phyloP scores from a whole-genome alignment of 2,888 invertebrate species.

The Cryptocephalus primarius region DNA sequence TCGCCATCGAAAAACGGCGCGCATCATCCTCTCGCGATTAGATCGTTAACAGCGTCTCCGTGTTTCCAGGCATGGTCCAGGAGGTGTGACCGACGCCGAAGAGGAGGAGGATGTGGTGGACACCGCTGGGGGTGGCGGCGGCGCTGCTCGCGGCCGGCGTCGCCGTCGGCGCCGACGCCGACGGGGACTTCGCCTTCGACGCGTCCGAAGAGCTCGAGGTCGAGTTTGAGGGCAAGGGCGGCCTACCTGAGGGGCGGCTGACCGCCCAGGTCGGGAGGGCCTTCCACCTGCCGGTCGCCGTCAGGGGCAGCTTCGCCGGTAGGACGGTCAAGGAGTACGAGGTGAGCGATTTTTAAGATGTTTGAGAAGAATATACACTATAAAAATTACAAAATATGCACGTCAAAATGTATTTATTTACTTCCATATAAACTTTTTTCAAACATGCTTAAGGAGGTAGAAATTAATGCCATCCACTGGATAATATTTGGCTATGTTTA shows the following conservation, averaged over 20 bases:
- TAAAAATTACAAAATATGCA: too few species aligned
- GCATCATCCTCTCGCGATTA: constrained; percentile 1
- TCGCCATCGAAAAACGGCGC: too few species aligned
- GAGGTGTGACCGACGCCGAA: constrained; percentile 3
- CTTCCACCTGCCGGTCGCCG: constrained; percentile 56
- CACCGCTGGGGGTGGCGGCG: constrained; percentile 15
- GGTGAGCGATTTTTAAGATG: constrained; percentile 42
- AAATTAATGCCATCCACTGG: too few species aligned
- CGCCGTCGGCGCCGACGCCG: constrained; percentile 22
- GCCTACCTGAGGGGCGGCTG: constrained; percentile 39
- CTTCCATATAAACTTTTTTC: too few species aligned
- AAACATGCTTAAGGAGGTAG: too few species aligned
- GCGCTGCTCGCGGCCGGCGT: constrained; percentile 6
- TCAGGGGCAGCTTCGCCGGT: constrained; percentile 54
- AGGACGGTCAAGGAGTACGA: constrained; percentile 52
- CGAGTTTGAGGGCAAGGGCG: constrained; percentile 15
- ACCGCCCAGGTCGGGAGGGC: constrained; percentile 60
- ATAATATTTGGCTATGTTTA: too few species aligned
- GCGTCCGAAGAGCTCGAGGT: constrained; percentile 29
- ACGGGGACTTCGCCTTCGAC: constrained; percentile 37
- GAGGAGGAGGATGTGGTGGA: too few species aligned
- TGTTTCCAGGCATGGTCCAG: not conserved
- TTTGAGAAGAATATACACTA: too few species aligned
- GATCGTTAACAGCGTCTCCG: not conserved
- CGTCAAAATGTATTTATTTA: too few species aligned